Conservation (phyloP, 2,113 vertebrate genomes). For the Limanda limanda region DNA sequence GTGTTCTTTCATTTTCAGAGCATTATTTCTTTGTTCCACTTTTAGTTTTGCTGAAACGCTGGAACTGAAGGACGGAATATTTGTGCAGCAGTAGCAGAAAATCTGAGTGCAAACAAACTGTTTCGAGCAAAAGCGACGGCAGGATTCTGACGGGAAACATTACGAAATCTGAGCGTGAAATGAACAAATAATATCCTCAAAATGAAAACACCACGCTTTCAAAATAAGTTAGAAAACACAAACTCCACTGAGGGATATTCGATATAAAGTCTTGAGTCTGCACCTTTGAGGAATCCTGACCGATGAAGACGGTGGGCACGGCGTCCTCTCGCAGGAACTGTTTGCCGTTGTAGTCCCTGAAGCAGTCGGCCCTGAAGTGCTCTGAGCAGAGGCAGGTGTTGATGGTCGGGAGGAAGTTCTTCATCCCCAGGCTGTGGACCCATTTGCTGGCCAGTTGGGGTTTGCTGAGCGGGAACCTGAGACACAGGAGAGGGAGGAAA, state of each 20-base stretch:
- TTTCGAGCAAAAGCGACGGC: not conserved
- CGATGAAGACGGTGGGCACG: conserved; percentile 81
- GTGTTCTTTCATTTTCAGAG: not conserved
- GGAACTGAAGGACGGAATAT: not conserved
- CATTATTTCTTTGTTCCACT: not conserved
- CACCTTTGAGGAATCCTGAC: conserved; percentile 77
- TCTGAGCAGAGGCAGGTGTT: conserved; percentile 85
- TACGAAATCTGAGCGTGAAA: not conserved
- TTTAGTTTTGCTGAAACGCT: not conserved
- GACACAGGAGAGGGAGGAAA: not conserved
- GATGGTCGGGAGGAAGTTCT: conserved; percentile 79
- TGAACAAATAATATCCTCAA: not conserved
- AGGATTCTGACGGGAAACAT: not conserved
- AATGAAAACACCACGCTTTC: not conserved
- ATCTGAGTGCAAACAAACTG: not conserved
- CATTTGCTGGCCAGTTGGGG: conserved; percentile 82
- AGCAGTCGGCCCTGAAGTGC: conserved; percentile 83
- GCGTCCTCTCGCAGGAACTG: conserved; percentile 86
- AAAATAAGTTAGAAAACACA: not conserved
- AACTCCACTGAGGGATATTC: no score
- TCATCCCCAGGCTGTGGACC: conserved; percentile 82
- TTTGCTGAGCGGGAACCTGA: conserved; percentile 84
- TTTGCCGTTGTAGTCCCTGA: conserved; percentile 85
- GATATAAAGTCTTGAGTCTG: not conserved
- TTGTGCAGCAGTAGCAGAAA: not conserved